These are phyloP conservation scores for Lycopodina hypogea DNA, from an alignment of 37 sponge, comb jelly and placozoan species.

Conservation along the genomic window DNA sequence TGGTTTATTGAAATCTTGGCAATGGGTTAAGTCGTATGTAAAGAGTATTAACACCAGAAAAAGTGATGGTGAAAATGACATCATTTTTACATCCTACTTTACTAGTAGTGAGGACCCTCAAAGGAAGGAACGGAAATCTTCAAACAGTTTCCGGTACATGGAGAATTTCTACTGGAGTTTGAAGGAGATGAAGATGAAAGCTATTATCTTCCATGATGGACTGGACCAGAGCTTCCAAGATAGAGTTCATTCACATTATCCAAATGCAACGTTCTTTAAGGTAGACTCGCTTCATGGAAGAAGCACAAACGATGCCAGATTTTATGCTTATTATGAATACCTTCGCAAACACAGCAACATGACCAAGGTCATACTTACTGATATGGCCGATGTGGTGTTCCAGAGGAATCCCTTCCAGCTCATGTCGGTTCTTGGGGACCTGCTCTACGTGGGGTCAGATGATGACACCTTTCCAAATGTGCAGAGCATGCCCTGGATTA, in stretches of 20 bases:
- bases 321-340: conserved; percentile 51
- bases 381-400: conserved; percentile 67
- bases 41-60: not conserved
- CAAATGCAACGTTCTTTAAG: conserved; percentile 12
- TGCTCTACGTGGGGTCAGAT: conserved; percentile 64
- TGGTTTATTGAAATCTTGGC: conserved; percentile 9
- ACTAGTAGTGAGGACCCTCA: conserved; percentile 53
- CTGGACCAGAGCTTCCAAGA: conserved; percentile 40
- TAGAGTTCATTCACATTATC: conserved; percentile 20
- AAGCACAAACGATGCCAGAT: conserved; percentile 76
- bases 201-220: conserved; percentile 69
- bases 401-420: conserved; percentile 62
- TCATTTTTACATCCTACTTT: conserved; percentile 64
- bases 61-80: conserved; percentile 8
- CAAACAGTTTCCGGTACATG: conserved; percentile 49
- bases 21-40: conserved; percentile 18
- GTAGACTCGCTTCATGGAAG: conserved; percentile 42
- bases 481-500: conserved; percentile 54
- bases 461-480: conserved; percentile 66
- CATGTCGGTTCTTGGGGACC: conserved; percentile 60
- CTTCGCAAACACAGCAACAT: conserved; percentile 43
- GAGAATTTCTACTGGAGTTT: conserved; percentile 38
- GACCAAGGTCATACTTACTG: conserved; percentile 59
- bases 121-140: not conserved
- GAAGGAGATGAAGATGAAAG: conserved; percentile 21